Conservation (phyloP, 2,797 vertebrate genomes). For the Peromyscus eremicus region DNA sequence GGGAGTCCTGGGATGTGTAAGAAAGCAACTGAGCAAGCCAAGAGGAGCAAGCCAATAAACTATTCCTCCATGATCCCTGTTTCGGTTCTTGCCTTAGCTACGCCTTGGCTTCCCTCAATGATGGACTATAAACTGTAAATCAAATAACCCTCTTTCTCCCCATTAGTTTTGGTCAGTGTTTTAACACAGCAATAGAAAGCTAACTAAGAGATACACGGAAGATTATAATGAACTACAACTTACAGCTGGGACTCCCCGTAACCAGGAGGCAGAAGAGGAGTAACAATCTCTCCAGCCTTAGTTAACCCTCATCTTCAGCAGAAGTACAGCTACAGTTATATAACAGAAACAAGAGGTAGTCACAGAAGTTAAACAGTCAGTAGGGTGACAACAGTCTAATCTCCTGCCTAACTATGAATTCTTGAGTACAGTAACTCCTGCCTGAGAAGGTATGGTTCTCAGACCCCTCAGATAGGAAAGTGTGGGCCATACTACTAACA, state of each 20-base stretch:
- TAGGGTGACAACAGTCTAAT: not conserved
- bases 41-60: not conserved
- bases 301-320: conserved; percentile 45
- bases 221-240: conserved; percentile 4
- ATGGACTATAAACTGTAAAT: not conserved
- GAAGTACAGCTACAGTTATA: conserved; percentile 1
- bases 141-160: not conserved
- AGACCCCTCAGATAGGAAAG: conserved; percentile 33
- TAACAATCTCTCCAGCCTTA: not conserved
- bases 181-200: not conserved
- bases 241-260: not conserved
- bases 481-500: conserved; percentile 3
- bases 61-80: not conserved
- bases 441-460: conserved; percentile 22
- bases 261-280: conserved; percentile 44
- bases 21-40: not conserved
- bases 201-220: conserved; percentile 38
- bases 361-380: conserved; percentile 11
- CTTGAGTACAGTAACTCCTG: not conserved
- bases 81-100: not conserved
- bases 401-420: not conserved
- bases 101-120: not conserved
- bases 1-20: no score
- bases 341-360: conserved; percentile 7
- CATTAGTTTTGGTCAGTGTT: not conserved